Evolutionary conservation across 2,888 invertebrate genomes (phyloP).

Genomic region (Agonopterix heracliana): DNA sequence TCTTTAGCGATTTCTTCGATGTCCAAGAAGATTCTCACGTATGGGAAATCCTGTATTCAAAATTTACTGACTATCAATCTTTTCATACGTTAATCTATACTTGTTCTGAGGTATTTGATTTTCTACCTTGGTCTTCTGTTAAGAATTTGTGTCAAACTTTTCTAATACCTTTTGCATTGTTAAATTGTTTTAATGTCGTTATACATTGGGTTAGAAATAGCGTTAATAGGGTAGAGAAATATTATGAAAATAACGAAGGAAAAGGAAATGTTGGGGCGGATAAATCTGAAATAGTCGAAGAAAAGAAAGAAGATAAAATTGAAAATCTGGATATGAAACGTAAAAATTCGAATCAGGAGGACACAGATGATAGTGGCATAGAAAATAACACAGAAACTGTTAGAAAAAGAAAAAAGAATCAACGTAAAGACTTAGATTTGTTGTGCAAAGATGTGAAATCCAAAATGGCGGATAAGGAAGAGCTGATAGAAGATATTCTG

Average conservation of each 20-base stretch:
- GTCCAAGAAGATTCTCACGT: conserved; percentile 80
- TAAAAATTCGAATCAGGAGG: not conserved
- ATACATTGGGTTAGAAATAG: conserved; percentile 45
- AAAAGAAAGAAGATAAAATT: not conserved
- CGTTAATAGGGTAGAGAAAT: conserved; percentile 16
- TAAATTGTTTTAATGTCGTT: conserved; percentile 53
- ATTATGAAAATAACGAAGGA: not conserved
- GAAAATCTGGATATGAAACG: not conserved
- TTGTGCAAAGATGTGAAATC: conserved; percentile 27
- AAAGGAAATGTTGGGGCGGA: not conserved
- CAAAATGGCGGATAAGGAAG: conserved; percentile 27
- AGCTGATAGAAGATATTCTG: conserved; percentile 17
- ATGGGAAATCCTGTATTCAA: conserved; percentile 82
- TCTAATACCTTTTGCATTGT: conserved; percentile 74
- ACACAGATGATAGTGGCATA: not conserved
- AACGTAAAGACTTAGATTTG: conserved; percentile 30
- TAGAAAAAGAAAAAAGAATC: conserved; percentile 21
- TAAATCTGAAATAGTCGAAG: not conserved
- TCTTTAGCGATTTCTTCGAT: conserved; percentile 46
- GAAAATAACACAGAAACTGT: conserved; percentile 20
- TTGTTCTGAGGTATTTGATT: conserved; percentile 86
- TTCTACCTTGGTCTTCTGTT: conserved; percentile 75
- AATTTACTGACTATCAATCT: conserved; percentile 79
- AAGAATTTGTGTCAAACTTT: conserved; percentile 70
- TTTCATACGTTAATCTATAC: conserved; percentile 88